A percentile compares a stretch with the other conserved stretches of the same genome.
phyloP scores from a whole-genome alignment of 2,888 invertebrate species.

The Mythimna pallens region DNA sequence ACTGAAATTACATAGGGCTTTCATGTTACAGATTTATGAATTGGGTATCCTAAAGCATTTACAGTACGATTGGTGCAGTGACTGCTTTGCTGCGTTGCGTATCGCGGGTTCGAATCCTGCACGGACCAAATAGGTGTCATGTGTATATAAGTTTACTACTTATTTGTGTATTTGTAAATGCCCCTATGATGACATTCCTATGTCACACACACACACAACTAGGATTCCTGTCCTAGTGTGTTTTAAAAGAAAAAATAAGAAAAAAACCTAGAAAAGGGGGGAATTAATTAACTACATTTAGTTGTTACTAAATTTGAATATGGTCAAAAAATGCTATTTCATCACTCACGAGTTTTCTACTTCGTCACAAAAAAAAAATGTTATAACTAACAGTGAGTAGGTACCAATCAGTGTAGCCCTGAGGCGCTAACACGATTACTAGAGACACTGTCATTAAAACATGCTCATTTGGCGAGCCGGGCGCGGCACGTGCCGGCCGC shows the following conservation, averaged over 20 bases:
- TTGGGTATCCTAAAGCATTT: background rate
- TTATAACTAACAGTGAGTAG: constrained; percentile 8
- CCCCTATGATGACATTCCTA: no score
- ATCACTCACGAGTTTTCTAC: background rate
- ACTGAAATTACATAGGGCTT: background rate
- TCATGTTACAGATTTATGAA: background rate
- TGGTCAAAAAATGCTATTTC: background rate
- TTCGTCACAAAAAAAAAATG: background rate
- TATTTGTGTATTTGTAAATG: no score
- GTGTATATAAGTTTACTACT: no score
- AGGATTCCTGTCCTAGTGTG: no score
- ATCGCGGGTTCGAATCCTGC: no score
- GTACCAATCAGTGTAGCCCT: constrained; percentile 12
- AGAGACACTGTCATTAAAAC: constrained; percentile 66
- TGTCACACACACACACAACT: no score
- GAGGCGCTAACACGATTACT: constrained; percentile 66
- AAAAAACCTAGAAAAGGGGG: background rate
- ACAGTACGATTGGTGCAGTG: no score
- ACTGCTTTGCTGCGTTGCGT: no score
- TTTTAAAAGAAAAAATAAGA: no score
- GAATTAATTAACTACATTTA: background rate
- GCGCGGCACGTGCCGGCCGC: constrained; percentile 56
- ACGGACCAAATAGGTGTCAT: no score
- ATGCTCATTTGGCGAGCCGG: constrained; percentile 68
- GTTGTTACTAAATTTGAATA: background rate